Base-by-base conservation (phyloP, 2,888 invertebrate species). In the Scelioninae gen. 1 region DNA sequence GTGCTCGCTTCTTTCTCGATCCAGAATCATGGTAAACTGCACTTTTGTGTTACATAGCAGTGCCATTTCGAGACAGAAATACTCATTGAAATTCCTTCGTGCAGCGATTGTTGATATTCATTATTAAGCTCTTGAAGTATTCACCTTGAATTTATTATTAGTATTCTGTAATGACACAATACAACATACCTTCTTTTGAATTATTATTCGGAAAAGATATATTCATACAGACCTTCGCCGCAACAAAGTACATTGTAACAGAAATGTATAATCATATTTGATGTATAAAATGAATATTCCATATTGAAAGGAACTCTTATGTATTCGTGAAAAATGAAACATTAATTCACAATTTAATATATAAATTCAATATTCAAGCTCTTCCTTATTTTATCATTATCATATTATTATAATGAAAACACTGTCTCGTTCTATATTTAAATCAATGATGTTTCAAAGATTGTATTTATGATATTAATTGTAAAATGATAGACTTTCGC, bases 21-120 rank as follows among this genome's bases (percentile, higher is more conserved):
- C 51, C 32, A 49, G 58, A 65, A 66, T 56, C 66, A 66, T 66
- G 40, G 75, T 58, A 66, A 75, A 75, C 49, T 75, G 75, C 66
- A 60, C 58, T 66, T 66, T 65, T 53, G 40, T 65, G 56, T 74
- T 74, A 56, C 74, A 63, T 38, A 16, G 32, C 74, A 56, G 29
- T 47, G 40, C 56, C 51, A 63, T 63, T 74, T 62, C 62, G 29
- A 45, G 47, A 56, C 23, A 56, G 43, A 65, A 63, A 55, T 32
- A 65, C 15, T 55, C 34, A 63, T 63, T 74, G 63, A 63, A 63
- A 55, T 55, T 55, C 38, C 23, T 34, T 6, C 38, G 10, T 15
- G 10, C 29, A 29, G 31, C 51, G 5, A 60, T 74, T 65, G 53
- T 65, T 63, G 55, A 56, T 56, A 63, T 56, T 65, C 15, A 47